Evolutionary conservation across 2,797 vertebrate species (phyloP).

Genomic region (Mormyrops boulengeri): DNA sequence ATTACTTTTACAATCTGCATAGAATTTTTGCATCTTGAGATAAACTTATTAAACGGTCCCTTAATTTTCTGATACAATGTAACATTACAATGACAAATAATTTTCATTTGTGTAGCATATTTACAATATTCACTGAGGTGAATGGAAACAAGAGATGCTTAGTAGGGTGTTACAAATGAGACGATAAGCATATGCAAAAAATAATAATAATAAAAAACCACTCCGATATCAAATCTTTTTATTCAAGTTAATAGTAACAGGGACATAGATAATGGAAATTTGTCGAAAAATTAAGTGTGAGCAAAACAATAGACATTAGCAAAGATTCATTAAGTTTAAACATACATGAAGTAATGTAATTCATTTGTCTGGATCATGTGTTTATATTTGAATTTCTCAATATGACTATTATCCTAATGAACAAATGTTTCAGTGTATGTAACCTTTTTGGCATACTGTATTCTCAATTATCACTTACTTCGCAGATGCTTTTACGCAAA

Average conservation of each 20-base stretch:
- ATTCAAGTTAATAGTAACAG: not conserved
- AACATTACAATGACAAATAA: not conserved
- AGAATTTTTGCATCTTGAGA: not conserved
- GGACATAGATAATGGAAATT: not conserved
- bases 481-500: not conserved
- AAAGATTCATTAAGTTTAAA: not conserved
- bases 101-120: not conserved
- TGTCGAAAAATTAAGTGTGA: not conserved
- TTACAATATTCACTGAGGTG: not conserved
- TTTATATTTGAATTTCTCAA: not conserved
- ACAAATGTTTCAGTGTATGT: not conserved
- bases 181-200: not conserved
- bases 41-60: not conserved
- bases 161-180: not conserved
- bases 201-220: not conserved
- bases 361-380: not conserved
- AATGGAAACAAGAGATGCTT: not conserved
- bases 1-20: not conserved
- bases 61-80: not conserved
- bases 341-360: not conserved
- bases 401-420: not conserved
- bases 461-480: not conserved
- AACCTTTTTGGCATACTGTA: not conserved
- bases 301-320: not conserved
- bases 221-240: not conserved